Evolutionary conservation across 2,797 vertebrate genomes (phyloP).

Genomic region (Malacoraja senta): DNA sequence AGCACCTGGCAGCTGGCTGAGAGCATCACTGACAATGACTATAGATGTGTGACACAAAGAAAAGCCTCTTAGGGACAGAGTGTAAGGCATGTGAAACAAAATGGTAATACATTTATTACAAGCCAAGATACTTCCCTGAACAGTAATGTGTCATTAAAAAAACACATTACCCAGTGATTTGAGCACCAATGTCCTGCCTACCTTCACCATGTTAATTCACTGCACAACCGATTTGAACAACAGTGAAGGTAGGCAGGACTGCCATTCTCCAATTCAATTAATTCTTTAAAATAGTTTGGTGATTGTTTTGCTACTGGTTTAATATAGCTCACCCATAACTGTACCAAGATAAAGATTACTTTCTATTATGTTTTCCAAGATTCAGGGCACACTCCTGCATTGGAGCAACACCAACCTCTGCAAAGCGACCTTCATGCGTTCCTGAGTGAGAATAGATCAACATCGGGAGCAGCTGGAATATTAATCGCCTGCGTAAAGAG

Average conservation of each 20-base stretch:
- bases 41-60: not conserved
- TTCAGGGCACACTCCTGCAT: not conserved
- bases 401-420: not conserved
- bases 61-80: not conserved
- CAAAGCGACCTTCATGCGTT: not conserved
- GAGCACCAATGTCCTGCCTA: not conserved
- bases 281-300: not conserved
- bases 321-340: not conserved
- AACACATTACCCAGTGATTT: not conserved
- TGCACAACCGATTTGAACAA: not conserved
- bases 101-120: not conserved
- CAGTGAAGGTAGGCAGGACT: not conserved
- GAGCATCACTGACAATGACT: not conserved
- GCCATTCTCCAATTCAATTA: not conserved
- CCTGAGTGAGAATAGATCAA: not conserved
- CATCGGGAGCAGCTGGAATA: not conserved
- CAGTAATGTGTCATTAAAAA: not conserved
- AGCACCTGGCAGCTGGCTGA: not conserved
- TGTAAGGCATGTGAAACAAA: not conserved
- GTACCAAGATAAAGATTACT: not conserved
- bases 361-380: not conserved
- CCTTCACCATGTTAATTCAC: too few species aligned
- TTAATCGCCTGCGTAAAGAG: not conserved
- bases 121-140: not conserved
- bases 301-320: not conserved